Evolutionary conservation across 2,888 invertebrate genomes (phyloP), one percentile per base, ranked within the genome.

Genomic region (Pristionchus fissidentatus): DNA sequence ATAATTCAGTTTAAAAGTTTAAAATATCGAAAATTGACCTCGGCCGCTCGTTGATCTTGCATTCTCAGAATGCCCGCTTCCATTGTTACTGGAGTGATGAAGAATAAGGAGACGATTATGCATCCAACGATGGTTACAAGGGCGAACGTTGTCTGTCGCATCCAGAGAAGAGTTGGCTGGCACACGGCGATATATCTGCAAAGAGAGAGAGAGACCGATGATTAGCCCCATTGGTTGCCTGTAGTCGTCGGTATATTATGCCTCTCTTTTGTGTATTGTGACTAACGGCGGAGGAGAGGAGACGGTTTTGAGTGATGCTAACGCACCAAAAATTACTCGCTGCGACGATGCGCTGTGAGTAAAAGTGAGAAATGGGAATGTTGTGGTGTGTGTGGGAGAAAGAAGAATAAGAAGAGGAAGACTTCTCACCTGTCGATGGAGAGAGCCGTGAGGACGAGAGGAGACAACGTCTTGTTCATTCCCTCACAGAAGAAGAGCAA

Each of bases 391-490:
- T n/a, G n/a, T n/a, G 1, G 35, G n/a, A 70, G 13, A 70, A 1
- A 70, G n/a, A 15, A 3, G n/a, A 8, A 22, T 15, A 32, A 15
- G 19, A 10, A 19, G 7, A 46, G 5, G 29, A 19, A 77, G 2
- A 32, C n/a, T n/a, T 4, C 66, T 35, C 0, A 90, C n/a, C 90
- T 85, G 84, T 92, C 92, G 35, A 90, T 85, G 41, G 89, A 89
- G 13, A 91, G 85, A 10, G 90, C 91, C 13, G 91, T 90, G 35
- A 92, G 86, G 13, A 92, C 86, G 85, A 90, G 85, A 29, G 92
- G 91, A 41, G 89, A 88, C 26, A 92, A 86, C 19, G 89, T 87
- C 84, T 92, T 92, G 87, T 92, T 92, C 81, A 87, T 88, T 7
- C 87, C 89, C 79, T 92, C 92, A 81, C 90, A 90, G n/a, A 88